Conservation (phyloP, 2,888 invertebrate species). For the Acleris laterana region DNA sequence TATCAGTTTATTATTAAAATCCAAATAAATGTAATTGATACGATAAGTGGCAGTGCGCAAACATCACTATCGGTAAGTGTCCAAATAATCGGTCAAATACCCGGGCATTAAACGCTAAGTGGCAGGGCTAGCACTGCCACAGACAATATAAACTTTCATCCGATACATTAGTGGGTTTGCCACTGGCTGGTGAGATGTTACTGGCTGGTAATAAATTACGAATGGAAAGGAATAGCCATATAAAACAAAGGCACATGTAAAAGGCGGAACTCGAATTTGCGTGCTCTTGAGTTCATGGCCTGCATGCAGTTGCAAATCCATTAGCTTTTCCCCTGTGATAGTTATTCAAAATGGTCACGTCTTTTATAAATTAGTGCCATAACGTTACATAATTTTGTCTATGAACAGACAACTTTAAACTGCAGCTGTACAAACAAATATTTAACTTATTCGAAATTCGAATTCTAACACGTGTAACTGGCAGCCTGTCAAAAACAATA, state of each 20-base stretch:
- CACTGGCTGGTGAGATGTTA: too few relatives aligned
- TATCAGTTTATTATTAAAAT: conserved; percentile 6
- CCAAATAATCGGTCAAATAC: conserved; percentile 64
- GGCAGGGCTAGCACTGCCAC: conserved; percentile 52
- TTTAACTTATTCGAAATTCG: conserved; percentile 20
- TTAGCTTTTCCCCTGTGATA: too few relatives aligned
- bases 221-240: too few relatives aligned
- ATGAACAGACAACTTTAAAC: conserved; percentile 1
- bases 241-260: too few relatives aligned
- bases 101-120: conserved; percentile 61
- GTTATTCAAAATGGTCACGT: too few relatives aligned
- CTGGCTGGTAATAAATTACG: too few relatives aligned
- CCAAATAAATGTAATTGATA: conserved; percentile 18
- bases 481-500: conserved; percentile 13
- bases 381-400: conserved; percentile 11
- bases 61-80: conserved; percentile 29
- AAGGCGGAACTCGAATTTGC: too few relatives aligned
- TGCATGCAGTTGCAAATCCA: too few relatives aligned
- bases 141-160: too few relatives aligned
- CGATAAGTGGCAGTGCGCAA: conserved; percentile 12
- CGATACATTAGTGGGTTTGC: too few relatives aligned
- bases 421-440: conserved; percentile 62
- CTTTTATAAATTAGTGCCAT: too few relatives aligned
- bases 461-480: conserved; percentile 10
- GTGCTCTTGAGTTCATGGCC: too few relatives aligned